phyloP scores from a whole-genome alignment of 2,113 vertebrate genomes.

The Harpagus bidentatus region DNA sequence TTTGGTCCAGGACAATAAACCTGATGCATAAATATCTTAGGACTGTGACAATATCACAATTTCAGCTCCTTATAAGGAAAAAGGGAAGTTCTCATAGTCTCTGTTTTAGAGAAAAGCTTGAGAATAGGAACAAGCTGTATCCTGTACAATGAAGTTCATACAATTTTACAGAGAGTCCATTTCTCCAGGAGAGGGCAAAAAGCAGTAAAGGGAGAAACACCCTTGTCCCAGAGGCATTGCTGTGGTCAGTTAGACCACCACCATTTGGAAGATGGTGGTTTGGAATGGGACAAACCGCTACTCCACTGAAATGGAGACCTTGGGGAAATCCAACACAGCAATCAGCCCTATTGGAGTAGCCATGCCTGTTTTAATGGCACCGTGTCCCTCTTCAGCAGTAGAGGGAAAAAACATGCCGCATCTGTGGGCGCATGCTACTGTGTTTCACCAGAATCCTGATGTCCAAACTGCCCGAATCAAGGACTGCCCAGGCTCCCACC shows the following conservation, averaged over 20 bases:
- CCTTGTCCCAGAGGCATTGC: not conserved
- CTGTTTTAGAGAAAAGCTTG: not conserved
- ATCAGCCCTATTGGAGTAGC: not conserved
- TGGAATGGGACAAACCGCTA: not conserved
- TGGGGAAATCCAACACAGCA: not conserved
- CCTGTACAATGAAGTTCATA: not conserved
- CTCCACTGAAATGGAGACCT: not conserved
- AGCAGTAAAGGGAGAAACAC: not conserved
- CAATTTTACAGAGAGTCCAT: not conserved
- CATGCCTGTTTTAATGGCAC: not conserved
- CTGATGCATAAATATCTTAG: not conserved
- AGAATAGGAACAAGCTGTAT: not conserved
- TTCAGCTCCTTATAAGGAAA: not conserved
- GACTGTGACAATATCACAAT: not conserved
- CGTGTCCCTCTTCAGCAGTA: not conserved
- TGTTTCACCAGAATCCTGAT: not conserved
- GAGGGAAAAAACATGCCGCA: not conserved
- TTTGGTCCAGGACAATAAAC: not conserved
- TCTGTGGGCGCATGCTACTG: rapidly evolving
- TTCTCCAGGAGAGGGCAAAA: not conserved
- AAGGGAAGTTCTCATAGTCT: not conserved
- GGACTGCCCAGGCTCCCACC: not conserved
- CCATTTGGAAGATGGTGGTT: not conserved
- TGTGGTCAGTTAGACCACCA: not conserved
- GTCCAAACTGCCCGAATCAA: rapidly evolving